A percentile compares a stretch with the other conserved stretches of the same genome.
Conservation (phyloP, 2,113 vertebrate genomes). For the Scolopax mira region DNA sequence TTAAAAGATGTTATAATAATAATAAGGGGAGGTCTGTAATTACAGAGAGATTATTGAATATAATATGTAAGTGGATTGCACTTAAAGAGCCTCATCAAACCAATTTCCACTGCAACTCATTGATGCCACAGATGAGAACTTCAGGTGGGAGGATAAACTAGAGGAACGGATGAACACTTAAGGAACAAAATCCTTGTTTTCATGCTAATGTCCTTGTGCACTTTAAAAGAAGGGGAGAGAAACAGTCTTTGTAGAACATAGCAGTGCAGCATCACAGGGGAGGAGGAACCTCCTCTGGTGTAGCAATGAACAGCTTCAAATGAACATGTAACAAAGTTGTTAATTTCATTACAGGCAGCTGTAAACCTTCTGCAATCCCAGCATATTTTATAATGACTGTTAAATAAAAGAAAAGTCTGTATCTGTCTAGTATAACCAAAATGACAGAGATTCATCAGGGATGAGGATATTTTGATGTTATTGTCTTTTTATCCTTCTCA, state of each 20-base stretch:
- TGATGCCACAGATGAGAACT: slow-evolving; percentile 66
- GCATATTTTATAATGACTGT: slow-evolving; percentile 27
- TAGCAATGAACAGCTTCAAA: not conserved
- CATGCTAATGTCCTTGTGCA: slow-evolving; percentile 62
- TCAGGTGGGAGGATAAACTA: slow-evolving; percentile 60
- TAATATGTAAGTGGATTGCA: slow-evolving; percentile 59
- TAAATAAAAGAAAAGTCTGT: not conserved
- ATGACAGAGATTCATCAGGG: slow-evolving; percentile 51
- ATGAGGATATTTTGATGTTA: not conserved
- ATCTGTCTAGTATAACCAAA: slow-evolving; percentile 18
- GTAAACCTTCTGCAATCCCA: slow-evolving; percentile 20
- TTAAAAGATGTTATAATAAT: slow-evolving; percentile 66
- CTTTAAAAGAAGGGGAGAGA: slow-evolving; percentile 59
- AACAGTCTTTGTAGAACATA: slow-evolving; percentile 4
- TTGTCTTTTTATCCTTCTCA: slow-evolving; percentile 46
- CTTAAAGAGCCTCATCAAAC: slow-evolving; percentile 71
- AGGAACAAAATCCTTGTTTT: slow-evolving; percentile 60
- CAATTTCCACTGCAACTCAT: slow-evolving; percentile 40
- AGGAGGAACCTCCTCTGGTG: slow-evolving; percentile 31
- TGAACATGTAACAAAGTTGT: not conserved
- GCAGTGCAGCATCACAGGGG: not conserved
- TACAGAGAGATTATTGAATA: slow-evolving; percentile 61
- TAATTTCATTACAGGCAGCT: too few relatives aligned
- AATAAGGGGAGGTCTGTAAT: slow-evolving; percentile 57
- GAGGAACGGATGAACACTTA: slow-evolving; percentile 60